A percentile compares a stretch with the other conserved stretches of the same genome.
Evolutionary conservation across 1,140 invertebrate genomes (phyloP).

Genomic region (Caerostris darwini): DNA sequence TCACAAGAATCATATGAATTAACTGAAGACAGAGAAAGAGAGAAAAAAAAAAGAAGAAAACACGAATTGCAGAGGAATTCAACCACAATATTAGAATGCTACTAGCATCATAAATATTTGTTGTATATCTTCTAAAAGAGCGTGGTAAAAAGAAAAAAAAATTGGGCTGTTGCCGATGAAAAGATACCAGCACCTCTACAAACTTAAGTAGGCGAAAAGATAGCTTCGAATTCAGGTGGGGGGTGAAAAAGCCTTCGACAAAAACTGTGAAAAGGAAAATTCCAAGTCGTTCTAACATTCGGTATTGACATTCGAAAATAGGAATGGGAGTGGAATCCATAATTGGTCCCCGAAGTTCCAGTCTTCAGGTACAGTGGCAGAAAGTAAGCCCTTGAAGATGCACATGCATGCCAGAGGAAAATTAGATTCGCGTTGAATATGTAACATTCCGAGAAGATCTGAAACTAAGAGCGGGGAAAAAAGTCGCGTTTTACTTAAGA

Average conservation of each 20-base stretch:
- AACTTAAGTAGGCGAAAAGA: neutral
- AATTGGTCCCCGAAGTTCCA: conserved; percentile 33
- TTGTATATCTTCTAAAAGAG: neutral
- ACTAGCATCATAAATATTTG: neutral
- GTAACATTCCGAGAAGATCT: neutral
- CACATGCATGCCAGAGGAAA: neutral
- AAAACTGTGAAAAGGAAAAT: neutral
- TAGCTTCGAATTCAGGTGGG: neutral
- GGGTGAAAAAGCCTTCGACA: neutral
- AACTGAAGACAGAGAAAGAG: too few relatives aligned
- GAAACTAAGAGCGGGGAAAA: neutral
- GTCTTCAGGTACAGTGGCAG: neutral
- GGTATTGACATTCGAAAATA: conserved; percentile 20
- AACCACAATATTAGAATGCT: neutral
- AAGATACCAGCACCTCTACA: neutral
- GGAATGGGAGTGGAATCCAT: conserved; percentile 35
- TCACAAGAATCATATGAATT: too few relatives aligned
- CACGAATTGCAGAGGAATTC: neutral
- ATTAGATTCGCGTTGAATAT: neutral
- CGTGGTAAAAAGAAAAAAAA: too few relatives aligned
- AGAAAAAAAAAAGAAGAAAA: neutral
- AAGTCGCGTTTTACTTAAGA: neutral
- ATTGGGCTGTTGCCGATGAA: neutral
- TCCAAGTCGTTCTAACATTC: neutral
- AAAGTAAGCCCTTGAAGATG: neutral